Conservation (phyloP, 2,888 invertebrate species). For the Tuberolachnus salignus region DNA sequence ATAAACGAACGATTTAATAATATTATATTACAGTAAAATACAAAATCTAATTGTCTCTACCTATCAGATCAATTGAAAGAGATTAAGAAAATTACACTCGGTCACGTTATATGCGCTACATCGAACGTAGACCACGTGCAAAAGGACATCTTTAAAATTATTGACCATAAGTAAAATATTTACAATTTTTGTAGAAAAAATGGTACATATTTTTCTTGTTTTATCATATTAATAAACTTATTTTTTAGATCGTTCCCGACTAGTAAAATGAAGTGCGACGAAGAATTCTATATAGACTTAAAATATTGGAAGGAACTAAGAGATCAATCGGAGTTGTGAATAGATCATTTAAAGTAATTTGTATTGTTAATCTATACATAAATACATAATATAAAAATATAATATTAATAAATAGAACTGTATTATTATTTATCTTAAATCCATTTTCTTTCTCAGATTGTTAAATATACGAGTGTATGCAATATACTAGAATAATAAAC, state of each 20-base stretch:
- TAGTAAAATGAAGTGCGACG: neutral
- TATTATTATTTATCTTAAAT: too few relatives aligned
- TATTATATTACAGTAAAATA: neutral
- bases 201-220: neutral
- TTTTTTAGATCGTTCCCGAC: slow-evolving; percentile 20
- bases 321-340: neutral
- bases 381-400: neutral
- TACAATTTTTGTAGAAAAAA: too few relatives aligned
- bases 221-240: neutral
- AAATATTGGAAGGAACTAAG: neutral
- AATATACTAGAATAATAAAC: too few relatives aligned
- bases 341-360: neutral
- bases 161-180: slow-evolving; percentile 52
- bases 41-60: neutral
- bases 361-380: too few relatives aligned
- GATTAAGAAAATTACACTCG: slow-evolving; percentile 77
- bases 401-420: too few relatives aligned
- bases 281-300: slow-evolving; percentile 3
- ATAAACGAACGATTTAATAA: neutral
- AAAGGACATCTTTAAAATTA: slow-evolving; percentile 65
- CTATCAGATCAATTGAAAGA: slow-evolving; percentile 71
- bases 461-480: too few relatives aligned
- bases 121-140: slow-evolving; percentile 66
- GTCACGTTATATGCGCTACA: slow-evolving; percentile 79
- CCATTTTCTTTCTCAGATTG: too few relatives aligned